phyloP scores from a whole-genome alignment of 2,113 vertebrate genomes.

The Scopus umbretta region DNA sequence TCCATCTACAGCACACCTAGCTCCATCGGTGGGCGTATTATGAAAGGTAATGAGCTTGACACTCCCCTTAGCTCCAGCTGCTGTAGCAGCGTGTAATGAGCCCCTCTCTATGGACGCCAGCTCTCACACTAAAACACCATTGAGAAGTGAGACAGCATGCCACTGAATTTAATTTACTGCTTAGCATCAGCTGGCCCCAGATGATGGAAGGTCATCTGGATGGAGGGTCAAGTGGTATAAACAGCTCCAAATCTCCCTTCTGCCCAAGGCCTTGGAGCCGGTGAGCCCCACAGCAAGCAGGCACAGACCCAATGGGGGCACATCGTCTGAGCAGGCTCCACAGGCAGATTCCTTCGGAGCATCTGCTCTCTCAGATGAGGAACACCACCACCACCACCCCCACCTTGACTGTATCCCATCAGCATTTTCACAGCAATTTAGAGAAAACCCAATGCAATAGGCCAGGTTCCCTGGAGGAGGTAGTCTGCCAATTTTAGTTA shows the following conservation, averaged over 20 bases:
- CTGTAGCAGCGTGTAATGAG: slow-evolving; percentile 39
- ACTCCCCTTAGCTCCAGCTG: slow-evolving; percentile 51
- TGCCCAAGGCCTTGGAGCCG: background rate
- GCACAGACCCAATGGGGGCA: background rate
- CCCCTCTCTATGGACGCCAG: background rate
- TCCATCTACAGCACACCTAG: slow-evolving; percentile 52
- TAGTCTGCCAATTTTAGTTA: background rate
- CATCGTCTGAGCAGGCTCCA: background rate
- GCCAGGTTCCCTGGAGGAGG: background rate
- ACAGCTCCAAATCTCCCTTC: slow-evolving; percentile 37
- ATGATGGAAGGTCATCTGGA: slow-evolving; percentile 44
- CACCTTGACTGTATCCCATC: background rate
- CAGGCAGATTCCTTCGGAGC: slow-evolving; percentile 19
- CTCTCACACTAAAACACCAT: background rate
- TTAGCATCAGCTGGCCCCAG: slow-evolving; percentile 54
- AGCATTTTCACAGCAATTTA: background rate
- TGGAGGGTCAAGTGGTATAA: slow-evolving; percentile 58
- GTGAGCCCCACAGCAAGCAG: background rate
- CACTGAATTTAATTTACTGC: slow-evolving; percentile 59
- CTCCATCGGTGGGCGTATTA: slow-evolving; percentile 37
- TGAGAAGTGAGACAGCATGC: slow-evolving; percentile 50
- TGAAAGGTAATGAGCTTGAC: slow-evolving; percentile 41
- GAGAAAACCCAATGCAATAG: background rate
- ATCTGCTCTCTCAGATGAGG: slow-evolving; percentile 20
- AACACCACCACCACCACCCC: no score